These are phyloP conservation scores for Sebastes hubbsi DNA, from an alignment of 2,797 vertebrate genomes.

Conservation along the genomic window DNA sequence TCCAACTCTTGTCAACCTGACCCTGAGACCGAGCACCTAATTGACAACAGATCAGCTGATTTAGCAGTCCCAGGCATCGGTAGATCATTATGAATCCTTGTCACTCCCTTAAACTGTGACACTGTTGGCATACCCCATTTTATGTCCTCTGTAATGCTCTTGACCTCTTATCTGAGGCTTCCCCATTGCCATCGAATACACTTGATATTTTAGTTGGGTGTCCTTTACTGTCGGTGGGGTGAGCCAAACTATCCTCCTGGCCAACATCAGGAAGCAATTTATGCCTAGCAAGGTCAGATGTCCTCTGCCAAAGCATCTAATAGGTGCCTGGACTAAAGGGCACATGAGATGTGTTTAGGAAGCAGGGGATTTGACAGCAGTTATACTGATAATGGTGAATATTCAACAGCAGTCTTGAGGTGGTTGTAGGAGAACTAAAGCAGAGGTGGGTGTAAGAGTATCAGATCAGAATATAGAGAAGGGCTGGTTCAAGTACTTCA, in stretches of 20 bases:
- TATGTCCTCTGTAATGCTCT: not conserved
- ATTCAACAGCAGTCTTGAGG: constrained; percentile 1
- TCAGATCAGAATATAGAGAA: not conserved
- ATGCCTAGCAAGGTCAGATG: not conserved
- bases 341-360: not conserved
- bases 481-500: not conserved
- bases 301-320: not conserved
- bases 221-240: not conserved
- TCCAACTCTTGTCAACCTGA: not conserved
- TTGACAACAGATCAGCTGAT: constrained; percentile 9
- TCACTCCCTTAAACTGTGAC: not conserved
- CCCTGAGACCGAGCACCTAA: not conserved
- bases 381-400: not conserved
- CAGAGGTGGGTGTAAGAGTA: not conserved
- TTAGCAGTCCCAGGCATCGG: not conserved
- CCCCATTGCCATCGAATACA: not conserved
- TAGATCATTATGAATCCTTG: not conserved
- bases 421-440: not conserved
- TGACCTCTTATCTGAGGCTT: not conserved
- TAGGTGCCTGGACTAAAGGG: not conserved
- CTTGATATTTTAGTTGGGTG: not conserved
- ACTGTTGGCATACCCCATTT: not conserved
- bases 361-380: not conserved
- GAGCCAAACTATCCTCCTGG: not conserved
- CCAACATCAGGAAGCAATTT: not conserved